Evolutionary conservation across 1,140 invertebrate genomes (phyloP).

Genomic region (Bacillus rossius): DNA sequence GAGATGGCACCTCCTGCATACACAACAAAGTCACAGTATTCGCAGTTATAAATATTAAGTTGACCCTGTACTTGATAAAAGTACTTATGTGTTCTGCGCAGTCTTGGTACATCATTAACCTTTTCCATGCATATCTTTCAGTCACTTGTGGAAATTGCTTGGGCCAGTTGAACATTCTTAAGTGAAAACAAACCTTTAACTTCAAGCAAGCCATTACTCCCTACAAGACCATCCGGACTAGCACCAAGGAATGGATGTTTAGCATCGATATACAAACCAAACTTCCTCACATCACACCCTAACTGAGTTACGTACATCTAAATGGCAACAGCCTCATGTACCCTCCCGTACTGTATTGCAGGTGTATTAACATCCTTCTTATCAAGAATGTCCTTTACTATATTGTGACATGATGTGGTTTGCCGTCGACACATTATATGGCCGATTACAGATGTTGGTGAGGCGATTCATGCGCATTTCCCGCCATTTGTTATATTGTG

Average conservation of each 20-base stretch:
- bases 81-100: not conserved
- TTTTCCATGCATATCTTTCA: not conserved
- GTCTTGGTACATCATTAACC: not conserved
- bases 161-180: not conserved
- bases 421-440: not conserved
- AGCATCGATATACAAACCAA: not conserved
- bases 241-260: conserved; percentile 15
- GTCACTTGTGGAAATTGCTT: not conserved
- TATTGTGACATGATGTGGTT: not conserved
- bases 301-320: not conserved
- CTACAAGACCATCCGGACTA: conserved; percentile 25
- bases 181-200: conserved; percentile 22
- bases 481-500: not conserved
- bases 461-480: not conserved
- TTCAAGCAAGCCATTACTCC: conserved; percentile 21
- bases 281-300: not conserved
- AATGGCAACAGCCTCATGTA: not conserved
- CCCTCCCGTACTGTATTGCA: not conserved
- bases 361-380: not conserved
- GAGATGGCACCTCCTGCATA: not conserved
- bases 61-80: conserved; percentile 2
- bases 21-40: not conserved
- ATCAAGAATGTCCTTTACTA: not conserved
- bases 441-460: not conserved
- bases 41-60: not conserved